Evolutionary conservation across 2,888 invertebrate genomes (phyloP), one percentile per base, ranked within the genome.

Genomic region (Andrena flavipes): DNA sequence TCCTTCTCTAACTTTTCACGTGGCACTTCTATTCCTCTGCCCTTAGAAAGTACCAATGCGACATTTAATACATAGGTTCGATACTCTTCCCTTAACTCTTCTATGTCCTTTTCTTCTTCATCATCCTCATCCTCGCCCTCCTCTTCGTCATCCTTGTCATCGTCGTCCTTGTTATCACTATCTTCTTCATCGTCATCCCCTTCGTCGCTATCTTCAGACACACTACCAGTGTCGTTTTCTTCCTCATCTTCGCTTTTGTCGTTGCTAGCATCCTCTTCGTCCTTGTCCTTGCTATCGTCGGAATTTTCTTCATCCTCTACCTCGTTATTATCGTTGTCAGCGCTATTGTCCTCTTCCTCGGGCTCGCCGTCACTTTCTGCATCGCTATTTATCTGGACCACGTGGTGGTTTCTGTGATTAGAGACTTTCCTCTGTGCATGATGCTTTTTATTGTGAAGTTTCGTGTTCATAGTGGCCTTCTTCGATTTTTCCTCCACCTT

Each of bases 1-100:
- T 89, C 89, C 30, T 88, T 72, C 1, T 59, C 7, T 8, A 91
- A n/a, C 5, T 63, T 82, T 10, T 88, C 71, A 0, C 73, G 23
- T 0, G 87, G 6, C 5, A 91, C 64, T n/a, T 84, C 62, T 2
- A 86, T 77, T 4, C 73, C 84, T 80, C 85, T 86, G 23, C 60
- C 79, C 13, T 86, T 63, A 2, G 85, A 76, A 33, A 91, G 84
- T 20, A 63, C 51, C 1, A 54, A 2, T 5, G 84, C 87, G 20
- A 88, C 80, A 20, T 69, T 70, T 1, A 73, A 23, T 8, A 91
- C 77, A 0, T 89, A 75, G 16, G 69, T 10, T 1, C 48, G 49
- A 49, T 90, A 90, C 0, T 6, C 20, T 5, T 71, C 42, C 51
- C 6, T 63, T 13, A 7, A n/a, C 1, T 20, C 5, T 5, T 70